Evolutionary conservation across 2,888 invertebrate genomes (phyloP), one percentile per base, ranked within the genome.

Genomic region (Cheiracanthium punctorium): DNA sequence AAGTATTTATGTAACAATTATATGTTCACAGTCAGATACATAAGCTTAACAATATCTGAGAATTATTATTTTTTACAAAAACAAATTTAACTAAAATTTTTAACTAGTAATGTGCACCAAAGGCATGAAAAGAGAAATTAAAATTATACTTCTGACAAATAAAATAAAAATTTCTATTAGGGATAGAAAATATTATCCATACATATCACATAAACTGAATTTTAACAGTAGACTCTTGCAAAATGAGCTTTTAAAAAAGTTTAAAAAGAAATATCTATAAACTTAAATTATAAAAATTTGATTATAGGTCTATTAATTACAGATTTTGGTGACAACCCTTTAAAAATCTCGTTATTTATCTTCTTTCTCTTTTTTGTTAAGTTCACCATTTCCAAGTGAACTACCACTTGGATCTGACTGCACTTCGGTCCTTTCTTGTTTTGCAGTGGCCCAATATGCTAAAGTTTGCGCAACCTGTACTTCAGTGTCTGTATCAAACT

Each of bases 401-500:
- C 32, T 69, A n/a, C 52, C 32, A n/a, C 43, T 70, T 29, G 32
- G 12, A n/a, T 86, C 86, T 17, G 37, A n/a, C 37, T 88, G 79
- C 24, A 69, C 32, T 32, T 88, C 84, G 12, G 80, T 85, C 74
- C 88, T 80, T 73, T 88, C 85, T 20, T 82, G 64, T 58, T 87
- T 88, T 5, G 84, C 84, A 41, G 86, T 73, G 30, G 88, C 87
- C 88, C 87, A 88, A 41, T 74, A 81, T 5, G 87, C 88, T 52
- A 88, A 71, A 0, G 88, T 87, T 48, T 88, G 80, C 17, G 88
- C 88, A 30, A 87, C 88, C 17, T 82, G 80, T 48, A 88, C 87
- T 75, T 88, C 88, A 52, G 88, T 87, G 71, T 88, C 88, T 20
- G 82, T 88, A 71, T 82, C 82, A 20, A 88, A 75, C 65, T 88